phyloP scores from a whole-genome alignment of 2,113 vertebrate species.

The Otocyon megalotis region DNA sequence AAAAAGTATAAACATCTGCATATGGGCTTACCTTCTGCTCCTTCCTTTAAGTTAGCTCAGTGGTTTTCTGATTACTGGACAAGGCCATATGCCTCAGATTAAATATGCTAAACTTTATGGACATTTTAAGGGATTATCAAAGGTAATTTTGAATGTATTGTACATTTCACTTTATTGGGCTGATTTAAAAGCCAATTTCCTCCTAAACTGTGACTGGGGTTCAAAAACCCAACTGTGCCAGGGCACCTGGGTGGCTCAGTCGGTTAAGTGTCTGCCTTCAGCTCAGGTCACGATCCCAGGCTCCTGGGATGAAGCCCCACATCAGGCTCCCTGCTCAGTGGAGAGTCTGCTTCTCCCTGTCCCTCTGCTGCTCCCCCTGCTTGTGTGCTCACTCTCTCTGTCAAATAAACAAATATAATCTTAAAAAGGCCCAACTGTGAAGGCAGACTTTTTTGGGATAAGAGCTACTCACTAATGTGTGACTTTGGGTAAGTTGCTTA shows the following conservation, averaged over 20 bases:
- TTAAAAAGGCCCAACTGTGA: neutral
- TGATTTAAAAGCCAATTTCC: conserved; percentile 51
- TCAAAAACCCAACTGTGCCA: neutral
- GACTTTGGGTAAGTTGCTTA: neutral
- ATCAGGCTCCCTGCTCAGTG: too few species aligned
- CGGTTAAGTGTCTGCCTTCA: too few species aligned
- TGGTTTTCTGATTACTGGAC: neutral
- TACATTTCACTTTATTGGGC: neutral
- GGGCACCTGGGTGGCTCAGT: too few species aligned
- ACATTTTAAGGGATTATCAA: neutral
- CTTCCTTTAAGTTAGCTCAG: neutral
- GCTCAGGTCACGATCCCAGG: too few species aligned
- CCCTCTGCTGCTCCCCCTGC: too few species aligned
- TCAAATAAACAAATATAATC: too few species aligned
- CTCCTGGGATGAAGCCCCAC: too few species aligned
- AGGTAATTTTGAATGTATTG: conserved; percentile 34
- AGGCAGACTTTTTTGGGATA: neutral
- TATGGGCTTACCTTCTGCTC: neutral
- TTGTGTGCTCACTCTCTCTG: too few species aligned
- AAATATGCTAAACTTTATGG: neutral
- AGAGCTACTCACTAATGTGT: conserved; percentile 7
- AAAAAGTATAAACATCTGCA: neutral
- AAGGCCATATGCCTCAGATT: neutral
- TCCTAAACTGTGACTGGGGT: neutral
- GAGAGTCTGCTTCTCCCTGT: too few species aligned